Percentiles rank a stretch among this genome's conserved stretches.
These are phyloP conservation scores for Meloe dianella DNA, from an alignment of 2,888 invertebrate species.

Conservation along the genomic window DNA sequence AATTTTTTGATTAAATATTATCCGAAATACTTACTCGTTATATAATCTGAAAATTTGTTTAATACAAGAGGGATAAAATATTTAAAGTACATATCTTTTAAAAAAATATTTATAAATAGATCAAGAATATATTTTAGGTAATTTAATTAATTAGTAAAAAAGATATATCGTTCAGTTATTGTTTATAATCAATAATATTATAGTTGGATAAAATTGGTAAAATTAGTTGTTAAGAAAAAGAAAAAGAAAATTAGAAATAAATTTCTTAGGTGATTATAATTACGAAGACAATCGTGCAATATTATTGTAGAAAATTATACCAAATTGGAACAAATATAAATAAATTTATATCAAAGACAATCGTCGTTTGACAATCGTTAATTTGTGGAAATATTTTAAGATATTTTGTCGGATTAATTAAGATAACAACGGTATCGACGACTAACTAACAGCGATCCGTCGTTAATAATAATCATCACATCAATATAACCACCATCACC, in stretches of 20 bases:
- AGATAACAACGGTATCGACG: not conserved
- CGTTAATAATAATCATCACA: conserved; percentile 18
- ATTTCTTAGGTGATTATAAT: conserved; percentile 14
- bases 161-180: conserved; percentile 47
- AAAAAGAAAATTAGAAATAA: not conserved
- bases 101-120: conserved; percentile 37
- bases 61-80: conserved; percentile 39
- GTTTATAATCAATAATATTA: conserved; percentile 41
- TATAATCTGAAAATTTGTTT: conserved; percentile 17
- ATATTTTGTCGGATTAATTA: not conserved
- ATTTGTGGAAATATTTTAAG: conserved; percentile 18
- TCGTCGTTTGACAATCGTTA: conserved; percentile 37
- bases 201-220: conserved; percentile 35
- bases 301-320: conserved; percentile 45
- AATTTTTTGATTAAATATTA: conserved; percentile 8
- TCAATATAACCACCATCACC: conserved; percentile 43
- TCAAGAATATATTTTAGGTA: conserved; percentile 46
- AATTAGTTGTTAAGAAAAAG: not conserved
- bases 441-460: conserved; percentile 11
- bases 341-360: no score
- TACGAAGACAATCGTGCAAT: conserved; percentile 56
- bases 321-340: conserved; percentile 42
- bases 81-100: conserved; percentile 50
- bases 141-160: conserved; percentile 18
- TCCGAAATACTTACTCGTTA: not conserved